These are phyloP conservation scores for Amblyjoppa proteus DNA, from an alignment of 2,888 invertebrate species.

Conservation along the genomic window DNA sequence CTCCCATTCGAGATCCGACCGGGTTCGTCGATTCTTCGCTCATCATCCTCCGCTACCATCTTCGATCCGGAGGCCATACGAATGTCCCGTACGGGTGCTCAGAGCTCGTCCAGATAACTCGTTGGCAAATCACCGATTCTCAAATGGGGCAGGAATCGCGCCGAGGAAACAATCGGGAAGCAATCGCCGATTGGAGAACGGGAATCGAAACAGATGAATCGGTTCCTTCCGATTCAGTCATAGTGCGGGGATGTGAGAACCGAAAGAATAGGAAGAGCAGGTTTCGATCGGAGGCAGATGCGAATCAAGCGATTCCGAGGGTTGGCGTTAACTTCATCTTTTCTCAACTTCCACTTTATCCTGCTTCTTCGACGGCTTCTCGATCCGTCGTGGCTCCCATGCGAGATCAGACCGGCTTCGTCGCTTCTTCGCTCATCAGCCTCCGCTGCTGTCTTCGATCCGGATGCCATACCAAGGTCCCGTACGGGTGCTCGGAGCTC, in stretches of 20 bases:
- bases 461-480: not conserved
- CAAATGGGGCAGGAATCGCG: not conserved
- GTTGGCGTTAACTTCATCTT: slow-evolving; percentile 47
- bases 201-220: not conserved
- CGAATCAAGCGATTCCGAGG: slow-evolving; percentile 43
- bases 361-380: slow-evolving; percentile 46
- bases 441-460: not conserved
- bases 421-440: slow-evolving; percentile 10
- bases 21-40: slow-evolving; percentile 35
- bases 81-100: slow-evolving; percentile 5
- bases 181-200: not conserved
- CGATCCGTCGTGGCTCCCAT: slow-evolving; percentile 73
- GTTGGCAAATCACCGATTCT: not conserved
- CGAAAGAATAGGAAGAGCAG: slow-evolving; percentile 24
- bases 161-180: slow-evolving; percentile 17
- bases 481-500: not conserved
- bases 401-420: slow-evolving; percentile 45
- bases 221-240: slow-evolving; percentile 18
- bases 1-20: slow-evolving; percentile 70
- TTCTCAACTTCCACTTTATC: slow-evolving; percentile 40
- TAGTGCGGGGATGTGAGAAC: slow-evolving; percentile 1
- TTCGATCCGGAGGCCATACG: slow-evolving; percentile 22
- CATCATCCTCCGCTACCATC: not conserved
- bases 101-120: not conserved
- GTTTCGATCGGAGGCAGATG: slow-evolving; percentile 49